Evolutionary conservation across 2,888 invertebrate genomes (phyloP).

Genomic region (Pristionchus fissidentatus): DNA sequence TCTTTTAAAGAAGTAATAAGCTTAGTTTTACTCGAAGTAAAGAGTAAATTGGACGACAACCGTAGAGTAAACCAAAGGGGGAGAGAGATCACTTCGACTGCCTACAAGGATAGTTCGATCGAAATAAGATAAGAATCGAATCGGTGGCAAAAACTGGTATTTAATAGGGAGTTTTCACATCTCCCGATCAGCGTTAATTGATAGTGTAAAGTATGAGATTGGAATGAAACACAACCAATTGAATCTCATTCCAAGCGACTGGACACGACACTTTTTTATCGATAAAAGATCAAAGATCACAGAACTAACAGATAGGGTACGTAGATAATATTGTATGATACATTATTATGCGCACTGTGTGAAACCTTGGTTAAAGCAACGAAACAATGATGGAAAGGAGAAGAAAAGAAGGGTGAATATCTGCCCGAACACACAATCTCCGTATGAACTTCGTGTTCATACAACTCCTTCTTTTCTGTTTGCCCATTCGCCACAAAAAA

Average conservation of each 20-base stretch:
- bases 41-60: no score
- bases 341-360: neutral
- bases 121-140: slow-evolving; percentile 13
- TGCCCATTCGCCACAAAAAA: slow-evolving; percentile 2
- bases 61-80: no score
- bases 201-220: neutral
- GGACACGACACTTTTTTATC: neutral
- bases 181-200: neutral
- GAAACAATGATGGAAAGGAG: neutral
- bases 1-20: no score
- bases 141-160: slow-evolving; percentile 9
- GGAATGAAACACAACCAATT: neutral
- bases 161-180: neutral
- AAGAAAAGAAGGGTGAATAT: neutral
- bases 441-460: neutral
- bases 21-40: no score
- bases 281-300: neutral
- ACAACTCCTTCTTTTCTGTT: neutral
- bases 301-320: neutral
- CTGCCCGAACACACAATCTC: neutral
- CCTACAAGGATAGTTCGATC: neutral
- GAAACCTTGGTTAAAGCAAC: slow-evolving; percentile 26
- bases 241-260: neutral
- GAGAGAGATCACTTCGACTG: no score
- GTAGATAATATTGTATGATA: neutral